Percentiles rank a stretch among this genome's conserved stretches.
Conservation (phyloP, 2,797 vertebrate genomes). For the Phyllotis vaccarum region DNA sequence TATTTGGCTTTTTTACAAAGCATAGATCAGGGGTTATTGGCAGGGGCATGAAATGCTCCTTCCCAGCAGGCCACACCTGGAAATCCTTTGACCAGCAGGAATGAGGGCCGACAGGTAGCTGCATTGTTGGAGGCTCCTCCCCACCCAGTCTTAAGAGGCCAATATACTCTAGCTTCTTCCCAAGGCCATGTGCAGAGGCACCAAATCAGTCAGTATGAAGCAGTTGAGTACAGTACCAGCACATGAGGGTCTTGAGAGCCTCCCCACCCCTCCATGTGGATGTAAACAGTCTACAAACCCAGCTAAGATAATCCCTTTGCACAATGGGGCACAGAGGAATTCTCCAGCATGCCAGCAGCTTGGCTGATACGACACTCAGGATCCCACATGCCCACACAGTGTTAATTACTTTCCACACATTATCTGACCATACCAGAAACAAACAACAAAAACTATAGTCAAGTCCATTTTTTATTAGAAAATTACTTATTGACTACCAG, state of each 20-base stretch:
- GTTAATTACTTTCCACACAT: constrained; percentile 43
- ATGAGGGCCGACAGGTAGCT: background rate
- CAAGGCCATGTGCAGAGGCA: background rate
- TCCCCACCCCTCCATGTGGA: background rate
- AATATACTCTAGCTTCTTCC: background rate
- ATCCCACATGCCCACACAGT: background rate
- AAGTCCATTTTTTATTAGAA: constrained; percentile 7
- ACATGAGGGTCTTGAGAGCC: background rate
- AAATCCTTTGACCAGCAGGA: background rate
- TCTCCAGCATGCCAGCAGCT: background rate
- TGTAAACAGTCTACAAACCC: background rate
- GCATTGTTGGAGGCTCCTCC: background rate
- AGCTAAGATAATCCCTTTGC: background rate
- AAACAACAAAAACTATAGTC: no score
- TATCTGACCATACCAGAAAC: constrained; percentile 17
- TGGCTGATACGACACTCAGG: background rate
- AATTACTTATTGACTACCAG: constrained; percentile 10
- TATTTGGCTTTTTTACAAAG: background rate
- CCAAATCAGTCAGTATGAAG: no score
- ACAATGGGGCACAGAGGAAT: background rate
- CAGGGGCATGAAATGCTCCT: background rate
- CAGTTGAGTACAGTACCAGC: no score
- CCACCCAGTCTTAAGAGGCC: background rate
- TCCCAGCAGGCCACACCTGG: background rate
- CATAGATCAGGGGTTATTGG: background rate